phyloP scores from a whole-genome alignment of 2,888 invertebrate genomes.

The Philhelius pedissequus region DNA sequence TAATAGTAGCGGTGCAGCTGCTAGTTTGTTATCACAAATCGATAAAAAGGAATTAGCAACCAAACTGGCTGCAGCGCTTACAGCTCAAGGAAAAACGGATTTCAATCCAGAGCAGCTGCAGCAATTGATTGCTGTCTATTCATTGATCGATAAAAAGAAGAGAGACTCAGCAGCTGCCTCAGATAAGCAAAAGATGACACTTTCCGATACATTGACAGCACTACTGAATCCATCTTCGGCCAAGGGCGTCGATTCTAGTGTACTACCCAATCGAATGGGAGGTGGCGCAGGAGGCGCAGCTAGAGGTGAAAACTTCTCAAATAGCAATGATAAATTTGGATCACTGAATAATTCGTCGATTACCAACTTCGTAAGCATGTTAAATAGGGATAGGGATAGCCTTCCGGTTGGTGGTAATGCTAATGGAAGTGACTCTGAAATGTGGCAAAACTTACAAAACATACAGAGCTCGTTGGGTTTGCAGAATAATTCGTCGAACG shows the following conservation, averaged over 20 bases:
- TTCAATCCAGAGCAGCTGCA: slow-evolving; percentile 89
- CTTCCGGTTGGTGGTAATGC: neutral
- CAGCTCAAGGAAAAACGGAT: slow-evolving; percentile 90
- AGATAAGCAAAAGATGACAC: slow-evolving; percentile 68
- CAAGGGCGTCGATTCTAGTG: neutral
- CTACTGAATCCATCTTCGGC: slow-evolving; percentile 64
- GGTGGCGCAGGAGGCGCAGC: neutral
- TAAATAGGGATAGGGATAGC: slow-evolving; percentile 46
- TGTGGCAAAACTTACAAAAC: slow-evolving; percentile 67
- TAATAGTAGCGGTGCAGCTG: slow-evolving; percentile 14
- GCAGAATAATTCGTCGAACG: neutral
- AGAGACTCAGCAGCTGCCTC: slow-evolving; percentile 56
- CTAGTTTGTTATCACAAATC: slow-evolving; percentile 71
- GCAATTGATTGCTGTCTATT: slow-evolving; percentile 86
- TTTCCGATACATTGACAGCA: slow-evolving; percentile 71
- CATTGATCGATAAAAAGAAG: slow-evolving; percentile 75
- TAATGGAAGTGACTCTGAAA: slow-evolving; percentile 32
- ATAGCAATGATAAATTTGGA: slow-evolving; percentile 9
- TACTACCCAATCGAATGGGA: neutral
- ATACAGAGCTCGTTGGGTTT: slow-evolving; percentile 45
- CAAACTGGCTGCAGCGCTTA: slow-evolving; percentile 87
- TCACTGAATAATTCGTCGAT: slow-evolving; percentile 40
- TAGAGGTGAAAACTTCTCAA: slow-evolving; percentile 24
- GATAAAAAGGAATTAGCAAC: slow-evolving; percentile 82
- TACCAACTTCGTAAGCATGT: slow-evolving; percentile 48